Evolutionary conservation across 2,797 vertebrate genomes (phyloP).

Genomic region (Tenualosa thibaudeaui): DNA sequence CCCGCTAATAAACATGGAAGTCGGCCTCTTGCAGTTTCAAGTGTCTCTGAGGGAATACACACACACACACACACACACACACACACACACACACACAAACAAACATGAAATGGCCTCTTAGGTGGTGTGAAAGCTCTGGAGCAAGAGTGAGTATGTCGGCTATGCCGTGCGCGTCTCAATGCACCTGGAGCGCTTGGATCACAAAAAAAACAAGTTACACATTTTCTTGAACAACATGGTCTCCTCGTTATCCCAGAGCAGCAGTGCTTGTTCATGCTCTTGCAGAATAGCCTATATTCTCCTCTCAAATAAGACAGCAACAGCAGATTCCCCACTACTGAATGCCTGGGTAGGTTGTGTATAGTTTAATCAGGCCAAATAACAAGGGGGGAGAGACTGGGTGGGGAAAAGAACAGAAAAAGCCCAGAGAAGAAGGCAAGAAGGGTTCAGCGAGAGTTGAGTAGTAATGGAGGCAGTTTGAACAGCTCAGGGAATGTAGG

Average conservation of each 20-base stretch:
- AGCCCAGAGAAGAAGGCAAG: not conserved
- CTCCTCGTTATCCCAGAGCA: not conserved
- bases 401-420: not conserved
- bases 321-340: not conserved
- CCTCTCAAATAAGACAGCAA: too few relatives aligned
- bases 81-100: not conserved
- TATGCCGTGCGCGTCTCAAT: too few relatives aligned
- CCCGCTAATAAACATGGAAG: not conserved
- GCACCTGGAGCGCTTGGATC: not conserved
- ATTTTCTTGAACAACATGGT: not conserved
- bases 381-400: not conserved
- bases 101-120: not conserved
- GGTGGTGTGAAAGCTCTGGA: not conserved
- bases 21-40: not conserved
- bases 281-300: not conserved
- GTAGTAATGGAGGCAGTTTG: not conserved
- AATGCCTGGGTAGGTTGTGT: not conserved
- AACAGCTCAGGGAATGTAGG: not conserved
- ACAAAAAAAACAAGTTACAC: not conserved
- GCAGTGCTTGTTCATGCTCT: not conserved
- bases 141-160: not conserved
- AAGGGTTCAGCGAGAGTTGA: not conserved
- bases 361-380: not conserved
- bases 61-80: not conserved
- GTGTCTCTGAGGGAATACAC: not conserved